A percentile compares a stretch with the other conserved stretches of the same genome.
Conservation (phyloP, 2,797 vertebrate species). For the Melanotaenia boesemani region DNA sequence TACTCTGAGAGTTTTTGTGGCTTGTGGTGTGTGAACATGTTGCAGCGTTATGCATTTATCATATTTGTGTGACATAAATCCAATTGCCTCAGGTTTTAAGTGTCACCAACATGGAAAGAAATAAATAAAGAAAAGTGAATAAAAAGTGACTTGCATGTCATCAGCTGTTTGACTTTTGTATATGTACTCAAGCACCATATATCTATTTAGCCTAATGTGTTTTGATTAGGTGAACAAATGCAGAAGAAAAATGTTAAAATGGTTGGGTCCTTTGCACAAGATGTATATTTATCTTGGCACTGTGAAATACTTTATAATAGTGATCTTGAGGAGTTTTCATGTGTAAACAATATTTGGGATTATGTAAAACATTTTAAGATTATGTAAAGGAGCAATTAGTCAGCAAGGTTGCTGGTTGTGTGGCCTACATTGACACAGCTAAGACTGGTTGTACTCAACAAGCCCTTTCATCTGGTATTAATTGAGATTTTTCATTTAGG, state of each 20-base stretch:
- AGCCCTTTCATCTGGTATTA: conserved; percentile 82
- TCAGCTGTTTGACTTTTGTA: conserved; percentile 76
- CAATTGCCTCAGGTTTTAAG: conserved; percentile 54
- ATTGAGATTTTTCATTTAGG: conserved; percentile 75
- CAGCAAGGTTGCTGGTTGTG: conserved; percentile 59
- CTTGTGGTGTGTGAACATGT: conserved; percentile 40
- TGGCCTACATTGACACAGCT: conserved; percentile 46
- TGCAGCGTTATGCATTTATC: conserved; percentile 62
- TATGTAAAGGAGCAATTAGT: conserved; percentile 83
- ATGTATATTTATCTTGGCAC: conserved; percentile 82
- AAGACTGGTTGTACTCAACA: conserved; percentile 60
- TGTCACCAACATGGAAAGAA: conserved; percentile 63
- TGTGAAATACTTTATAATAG: conserved; percentile 64
- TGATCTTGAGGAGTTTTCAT: conserved; percentile 68
- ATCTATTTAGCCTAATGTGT: conserved; percentile 76
- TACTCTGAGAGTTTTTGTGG: conserved; percentile 43
- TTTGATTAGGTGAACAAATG: conserved; percentile 79
- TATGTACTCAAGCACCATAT: conserved; percentile 74
- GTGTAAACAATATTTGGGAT: conserved; percentile 80
- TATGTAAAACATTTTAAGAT: conserved; percentile 83
- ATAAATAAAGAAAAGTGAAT: conserved; percentile 64
- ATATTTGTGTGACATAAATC: conserved; percentile 69
- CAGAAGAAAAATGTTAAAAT: conserved; percentile 70
- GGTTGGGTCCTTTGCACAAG: conserved; percentile 39
- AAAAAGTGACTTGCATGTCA: conserved; percentile 66